A percentile compares a stretch with the other conserved stretches of the same genome.
phyloP scores from a whole-genome alignment of 2,113 vertebrate species.

The Mobula birostris region DNA sequence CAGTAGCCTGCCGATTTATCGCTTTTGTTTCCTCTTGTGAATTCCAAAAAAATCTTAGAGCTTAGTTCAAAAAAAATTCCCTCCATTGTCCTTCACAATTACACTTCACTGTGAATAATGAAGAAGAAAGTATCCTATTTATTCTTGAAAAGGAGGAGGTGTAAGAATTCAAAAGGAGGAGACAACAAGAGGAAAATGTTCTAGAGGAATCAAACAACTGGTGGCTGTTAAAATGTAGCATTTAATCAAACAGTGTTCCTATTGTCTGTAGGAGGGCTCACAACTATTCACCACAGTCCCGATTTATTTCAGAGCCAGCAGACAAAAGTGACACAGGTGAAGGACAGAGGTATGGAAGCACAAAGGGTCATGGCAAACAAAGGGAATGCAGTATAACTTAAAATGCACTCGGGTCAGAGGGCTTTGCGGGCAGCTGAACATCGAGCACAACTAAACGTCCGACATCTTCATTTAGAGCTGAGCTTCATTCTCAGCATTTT shows the following conservation, averaged over 20 bases:
- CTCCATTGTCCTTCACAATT: slow-evolving; percentile 29
- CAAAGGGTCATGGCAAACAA: slow-evolving; percentile 52
- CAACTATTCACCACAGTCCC: slow-evolving; percentile 54
- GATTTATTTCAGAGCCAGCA: slow-evolving; percentile 40
- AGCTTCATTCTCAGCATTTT: slow-evolving; percentile 36
- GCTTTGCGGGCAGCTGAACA: slow-evolving; percentile 57
- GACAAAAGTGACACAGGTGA: slow-evolving; percentile 57
- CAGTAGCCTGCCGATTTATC: slow-evolving; percentile 1
- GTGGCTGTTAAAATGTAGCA: slow-evolving; percentile 48
- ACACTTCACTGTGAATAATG: slow-evolving; percentile 19
- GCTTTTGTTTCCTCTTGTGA: slow-evolving; percentile 13
- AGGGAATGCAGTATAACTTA: slow-evolving; percentile 49
- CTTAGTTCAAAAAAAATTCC: background rate
- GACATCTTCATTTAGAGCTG: slow-evolving; percentile 40
- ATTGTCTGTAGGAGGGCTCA: slow-evolving; percentile 42
- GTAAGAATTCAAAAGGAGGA: slow-evolving; percentile 45
- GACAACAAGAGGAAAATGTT: slow-evolving; percentile 39
- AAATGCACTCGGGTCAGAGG: slow-evolving; percentile 54
- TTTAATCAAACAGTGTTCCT: slow-evolving; percentile 46
- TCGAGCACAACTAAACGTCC: slow-evolving; percentile 55
- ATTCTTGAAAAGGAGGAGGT: slow-evolving; percentile 47
- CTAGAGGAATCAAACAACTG: slow-evolving; percentile 45
- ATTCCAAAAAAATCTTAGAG: slow-evolving; percentile 23
- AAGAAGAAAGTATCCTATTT: slow-evolving; percentile 17
- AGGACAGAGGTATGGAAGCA: slow-evolving; percentile 50